Base-by-base conservation (phyloP, 2,888 invertebrate species). In the Phortica okadai region DNA sequence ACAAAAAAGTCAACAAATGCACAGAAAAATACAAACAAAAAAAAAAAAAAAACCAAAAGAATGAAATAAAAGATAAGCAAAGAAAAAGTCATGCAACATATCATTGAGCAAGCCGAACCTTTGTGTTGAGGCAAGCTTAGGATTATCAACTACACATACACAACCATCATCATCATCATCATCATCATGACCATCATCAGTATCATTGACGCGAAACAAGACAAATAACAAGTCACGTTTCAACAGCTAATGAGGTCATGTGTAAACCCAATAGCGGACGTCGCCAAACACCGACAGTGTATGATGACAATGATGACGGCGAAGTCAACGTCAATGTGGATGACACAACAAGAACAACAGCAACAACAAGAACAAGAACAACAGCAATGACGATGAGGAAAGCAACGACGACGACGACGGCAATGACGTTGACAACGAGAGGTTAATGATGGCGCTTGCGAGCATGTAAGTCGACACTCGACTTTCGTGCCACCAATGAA, bases 161-260 rank as follows among this genome's bases (percentile, higher is more conserved):
- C 44, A 67, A 67, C 62, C 62, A 25, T 62, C 66, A 25, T 66
- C 14, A 66, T 66, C 66, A 41, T 66, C 41, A 41, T 33, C 66
- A 66, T 66, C 42, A 42, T 14, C 66, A 66, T 21, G 21, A 16
- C 4, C n/a, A 66, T 66, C 66, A 41, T 66, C 66, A 66, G 59
- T 21, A 67, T 67, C 67, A 67, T 56, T 72, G 70, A 78, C 83
- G 85, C 83, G 82, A 81, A 83, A 82, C 82, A 89, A 89, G 88
- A 87, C 84, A 90, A 90, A 90, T 83, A 88, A 84, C 84, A 84
- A 87, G 90, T 90, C 89, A 90, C 89, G 89, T 90, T 85, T 84
- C 83, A 82, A 82, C 81, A 84, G 86, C 88, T 90, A 89, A 90
- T 89, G 90, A 90, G 90, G 90, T 89, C 89, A 87, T 89, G 90